phyloP scores from a whole-genome alignment of 2,888 invertebrate genomes.

The Tiphia femorata region DNA sequence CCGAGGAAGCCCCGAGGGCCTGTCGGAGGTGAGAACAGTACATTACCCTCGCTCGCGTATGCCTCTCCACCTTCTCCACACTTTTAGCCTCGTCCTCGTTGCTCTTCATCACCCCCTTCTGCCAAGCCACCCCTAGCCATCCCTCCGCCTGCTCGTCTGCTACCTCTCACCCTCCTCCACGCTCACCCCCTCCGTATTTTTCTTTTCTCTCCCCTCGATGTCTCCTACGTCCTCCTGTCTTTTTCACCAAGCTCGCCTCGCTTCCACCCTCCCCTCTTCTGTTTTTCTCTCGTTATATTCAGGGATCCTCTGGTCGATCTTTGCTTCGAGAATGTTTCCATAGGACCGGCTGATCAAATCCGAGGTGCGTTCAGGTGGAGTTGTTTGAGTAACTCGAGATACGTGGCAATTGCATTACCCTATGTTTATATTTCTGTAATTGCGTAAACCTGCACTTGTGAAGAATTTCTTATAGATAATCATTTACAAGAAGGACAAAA shows the following conservation, averaged over 20 bases:
- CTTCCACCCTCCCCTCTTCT: conserved; percentile 3
- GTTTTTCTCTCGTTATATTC: conserved; percentile 43
- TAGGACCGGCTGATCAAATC: no score
- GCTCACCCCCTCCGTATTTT: neutral
- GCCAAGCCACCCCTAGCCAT: conserved; percentile 10
- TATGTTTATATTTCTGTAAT: no score
- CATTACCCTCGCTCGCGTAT: conserved; percentile 53
- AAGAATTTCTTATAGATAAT: no score
- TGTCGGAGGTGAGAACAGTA: conserved; percentile 60
- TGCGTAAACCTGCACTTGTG: no score
- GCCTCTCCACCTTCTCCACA: conserved; percentile 33
- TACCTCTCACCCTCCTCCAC: conserved; percentile 1
- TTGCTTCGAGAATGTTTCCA: no score
- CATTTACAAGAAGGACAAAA: no score
- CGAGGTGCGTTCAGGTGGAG: no score
- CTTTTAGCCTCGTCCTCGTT: conserved; percentile 35
- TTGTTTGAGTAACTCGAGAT: no score
- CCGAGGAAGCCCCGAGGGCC: conserved; percentile 53
- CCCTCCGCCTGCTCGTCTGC: neutral
- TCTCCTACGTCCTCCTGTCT: neutral
- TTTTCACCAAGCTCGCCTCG: neutral
- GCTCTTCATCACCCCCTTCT: conserved; percentile 7
- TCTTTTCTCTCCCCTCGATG: neutral
- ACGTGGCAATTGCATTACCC: no score
- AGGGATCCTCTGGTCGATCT: conserved; percentile 37